Conservation (phyloP, 2,888 invertebrate genomes). For the Zaprionus lineosus region DNA sequence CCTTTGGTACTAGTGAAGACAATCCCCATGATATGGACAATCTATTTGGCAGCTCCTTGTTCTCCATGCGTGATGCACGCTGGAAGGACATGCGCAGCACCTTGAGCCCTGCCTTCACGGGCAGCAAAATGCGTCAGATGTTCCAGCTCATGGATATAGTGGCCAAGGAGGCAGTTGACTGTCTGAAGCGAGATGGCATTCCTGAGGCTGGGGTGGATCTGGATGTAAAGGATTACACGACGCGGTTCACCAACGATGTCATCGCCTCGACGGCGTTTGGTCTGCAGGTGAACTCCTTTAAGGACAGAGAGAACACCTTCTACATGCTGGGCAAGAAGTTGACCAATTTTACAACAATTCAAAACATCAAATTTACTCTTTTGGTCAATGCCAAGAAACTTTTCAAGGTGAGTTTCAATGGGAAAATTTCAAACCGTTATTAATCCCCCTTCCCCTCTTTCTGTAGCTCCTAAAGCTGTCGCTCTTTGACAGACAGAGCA, state of each 20-base stretch:
- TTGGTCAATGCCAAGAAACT: constrained; percentile 48
- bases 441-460: background rate
- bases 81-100: constrained; percentile 83
- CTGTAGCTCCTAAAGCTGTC: constrained; percentile 64
- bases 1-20: constrained; percentile 81
- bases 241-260: constrained; percentile 82
- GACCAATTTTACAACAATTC: constrained; percentile 80
- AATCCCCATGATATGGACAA: constrained; percentile 61
- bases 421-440: too few species aligned
- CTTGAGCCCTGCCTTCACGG: constrained; percentile 83
- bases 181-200: constrained; percentile 51
- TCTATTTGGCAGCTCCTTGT: constrained; percentile 84
- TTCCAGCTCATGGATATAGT: constrained; percentile 82
- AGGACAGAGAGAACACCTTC: constrained; percentile 84
- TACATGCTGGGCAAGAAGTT: constrained; percentile 84
- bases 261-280: constrained; percentile 84
- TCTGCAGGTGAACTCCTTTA: constrained; percentile 84
- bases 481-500: constrained; percentile 78
- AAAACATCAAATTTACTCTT: constrained; percentile 67
- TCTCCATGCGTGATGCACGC: constrained; percentile 82
- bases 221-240: constrained; percentile 82
- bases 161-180: constrained; percentile 66
- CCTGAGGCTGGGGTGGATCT: constrained; percentile 60
- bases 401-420: constrained; percentile 59
- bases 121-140: constrained; percentile 83